Conservation (phyloP, 1,140 invertebrate genomes). For the Atta colombica region DNA sequence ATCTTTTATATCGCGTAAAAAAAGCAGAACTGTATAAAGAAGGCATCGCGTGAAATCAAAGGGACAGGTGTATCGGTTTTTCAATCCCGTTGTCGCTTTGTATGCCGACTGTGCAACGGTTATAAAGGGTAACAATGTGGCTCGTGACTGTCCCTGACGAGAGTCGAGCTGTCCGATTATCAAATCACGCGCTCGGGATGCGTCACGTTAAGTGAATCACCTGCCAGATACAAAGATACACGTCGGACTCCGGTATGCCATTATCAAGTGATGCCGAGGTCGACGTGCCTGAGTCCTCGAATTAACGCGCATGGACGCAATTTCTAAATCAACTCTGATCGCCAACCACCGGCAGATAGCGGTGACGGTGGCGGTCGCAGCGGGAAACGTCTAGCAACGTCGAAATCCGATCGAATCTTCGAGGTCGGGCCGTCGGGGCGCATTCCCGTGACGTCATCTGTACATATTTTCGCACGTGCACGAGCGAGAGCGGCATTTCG, state of each 20-base stretch:
- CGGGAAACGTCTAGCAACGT: slow-evolving; percentile 42
- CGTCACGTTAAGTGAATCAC: not conserved
- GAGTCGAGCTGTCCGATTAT: slow-evolving; percentile 4
- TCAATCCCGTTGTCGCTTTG: slow-evolving; percentile 43
- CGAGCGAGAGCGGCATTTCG: slow-evolving; percentile 27
- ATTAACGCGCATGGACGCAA: slow-evolving; percentile 48
- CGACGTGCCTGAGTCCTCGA: slow-evolving; percentile 46
- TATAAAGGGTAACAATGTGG: slow-evolving; percentile 11
- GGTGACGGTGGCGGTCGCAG: not conserved
- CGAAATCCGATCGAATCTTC: slow-evolving; percentile 56
- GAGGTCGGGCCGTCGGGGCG: slow-evolving; percentile 55
- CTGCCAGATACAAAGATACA: not conserved
- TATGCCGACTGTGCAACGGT: slow-evolving; percentile 23
- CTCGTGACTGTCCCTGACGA: not conserved
- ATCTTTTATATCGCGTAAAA: not conserved
- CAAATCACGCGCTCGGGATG: slow-evolving; percentile 43
- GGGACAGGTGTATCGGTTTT: slow-evolving; percentile 52
- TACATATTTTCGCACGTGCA: slow-evolving; percentile 61
- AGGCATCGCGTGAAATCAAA: slow-evolving; percentile 38
- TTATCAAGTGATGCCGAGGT: slow-evolving; percentile 17
- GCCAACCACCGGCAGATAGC: not conserved
- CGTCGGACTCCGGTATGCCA: not conserved
- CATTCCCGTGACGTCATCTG: slow-evolving; percentile 58
- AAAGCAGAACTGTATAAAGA: slow-evolving; percentile 3
- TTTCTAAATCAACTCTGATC: slow-evolving; percentile 58